These are phyloP conservation scores for Sminthurinus signatus DNA, from an alignment of 1,140 invertebrate species.

Conservation along the genomic window DNA sequence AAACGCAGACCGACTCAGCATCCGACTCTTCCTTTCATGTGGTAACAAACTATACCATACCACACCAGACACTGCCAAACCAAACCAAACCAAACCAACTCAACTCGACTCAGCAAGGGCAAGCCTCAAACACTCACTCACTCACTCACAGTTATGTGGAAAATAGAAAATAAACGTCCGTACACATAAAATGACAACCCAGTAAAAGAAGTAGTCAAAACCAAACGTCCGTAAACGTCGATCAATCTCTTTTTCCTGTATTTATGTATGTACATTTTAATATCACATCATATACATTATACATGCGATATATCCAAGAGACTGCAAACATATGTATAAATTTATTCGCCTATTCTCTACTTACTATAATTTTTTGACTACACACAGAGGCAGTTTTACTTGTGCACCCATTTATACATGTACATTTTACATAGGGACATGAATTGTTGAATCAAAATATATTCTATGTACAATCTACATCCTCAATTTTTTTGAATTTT, in stretches of 20 bases:
- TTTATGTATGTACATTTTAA: too few species aligned
- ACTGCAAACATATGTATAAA: too few species aligned
- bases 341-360: too few species aligned
- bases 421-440: too few species aligned
- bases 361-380: too few species aligned
- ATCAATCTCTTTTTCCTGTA: conserved; percentile 1
- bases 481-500: too few species aligned
- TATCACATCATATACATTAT: too few species aligned
- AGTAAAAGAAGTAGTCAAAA: conserved; percentile 5
- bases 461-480: too few species aligned
- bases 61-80: background rate
- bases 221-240: conserved; percentile 12
- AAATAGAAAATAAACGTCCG: conserved; percentile 1
- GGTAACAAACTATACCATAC: conserved; percentile 11
- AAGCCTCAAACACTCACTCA: background rate
- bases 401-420: too few species aligned
- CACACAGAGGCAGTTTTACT: too few species aligned
- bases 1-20: conserved; percentile 22
- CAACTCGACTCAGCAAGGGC: background rate
- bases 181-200: background rate
- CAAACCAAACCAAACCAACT: background rate
- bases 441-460: too few species aligned
- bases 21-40: conserved; percentile 31
- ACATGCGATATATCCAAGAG: too few species aligned
- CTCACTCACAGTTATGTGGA: background rate